Percentiles rank a stretch among this genome's conserved stretches.
These are phyloP conservation scores for Aulostomus chinensis DNA, from an alignment of 2,797 vertebrate species.

Conservation along the genomic window DNA sequence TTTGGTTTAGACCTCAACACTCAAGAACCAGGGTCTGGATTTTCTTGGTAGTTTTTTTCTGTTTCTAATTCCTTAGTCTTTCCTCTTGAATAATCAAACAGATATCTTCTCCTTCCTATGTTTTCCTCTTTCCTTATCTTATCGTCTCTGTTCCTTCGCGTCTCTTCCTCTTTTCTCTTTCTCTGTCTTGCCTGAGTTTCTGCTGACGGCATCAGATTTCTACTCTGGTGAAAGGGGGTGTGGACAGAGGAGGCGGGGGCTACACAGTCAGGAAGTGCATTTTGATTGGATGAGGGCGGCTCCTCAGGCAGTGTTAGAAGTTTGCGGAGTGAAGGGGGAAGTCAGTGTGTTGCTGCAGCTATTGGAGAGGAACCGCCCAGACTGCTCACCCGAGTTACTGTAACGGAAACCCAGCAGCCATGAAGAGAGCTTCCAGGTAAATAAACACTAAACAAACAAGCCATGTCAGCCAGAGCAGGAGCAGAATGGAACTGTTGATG, in stretches of 20 bases:
- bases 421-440: slow-evolving; percentile 83
- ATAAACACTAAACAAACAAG: too few relatives aligned
- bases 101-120: too few relatives aligned
- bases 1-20: too few relatives aligned
- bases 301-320: slow-evolving; percentile 58
- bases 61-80: too few relatives aligned
- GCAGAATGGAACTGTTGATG: too few relatives aligned
- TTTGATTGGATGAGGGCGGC: slow-evolving; percentile 67
- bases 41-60: too few relatives aligned
- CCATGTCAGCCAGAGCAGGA: too few relatives aligned
- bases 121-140: neutral
- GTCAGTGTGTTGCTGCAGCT: slow-evolving; percentile 49
- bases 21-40: too few relatives aligned
- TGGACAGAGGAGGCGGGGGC: slow-evolving; percentile 50
- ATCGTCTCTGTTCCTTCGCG: neutral
- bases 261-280: slow-evolving; percentile 40
- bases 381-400: slow-evolving; percentile 20
- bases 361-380: slow-evolving; percentile 32
- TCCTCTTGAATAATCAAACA: too few relatives aligned
- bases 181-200: slow-evolving; percentile 1
- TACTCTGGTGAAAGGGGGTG: slow-evolving; percentile 25
- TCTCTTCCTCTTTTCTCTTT: too few relatives aligned
- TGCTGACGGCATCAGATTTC: slow-evolving; percentile 57
- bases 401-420: slow-evolving; percentile 57
- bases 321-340: slow-evolving; percentile 75